Base-by-base conservation (phyloP, 53 echinoderm and acorn worm species). In the Antedon mediterranea region DNA sequence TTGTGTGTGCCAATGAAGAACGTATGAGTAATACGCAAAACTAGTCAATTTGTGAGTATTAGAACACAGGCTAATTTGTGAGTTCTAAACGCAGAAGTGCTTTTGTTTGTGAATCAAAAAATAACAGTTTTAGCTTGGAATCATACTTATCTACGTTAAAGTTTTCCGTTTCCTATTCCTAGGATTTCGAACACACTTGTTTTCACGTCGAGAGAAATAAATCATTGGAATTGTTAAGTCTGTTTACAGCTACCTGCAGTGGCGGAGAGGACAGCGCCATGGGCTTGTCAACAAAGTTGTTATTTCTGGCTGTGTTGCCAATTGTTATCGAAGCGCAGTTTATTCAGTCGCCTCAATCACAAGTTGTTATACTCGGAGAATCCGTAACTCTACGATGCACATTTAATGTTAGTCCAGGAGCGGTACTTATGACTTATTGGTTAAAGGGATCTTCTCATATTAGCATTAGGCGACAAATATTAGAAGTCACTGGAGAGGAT, bases 391-490 rank as follows among this genome's bases (percentile, higher is more conserved):
- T 89, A 0, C 73, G 77, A 44, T 89, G 89, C 42, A 75, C 83
- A 9, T 72, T 80, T 71, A 78, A 78, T 8, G 74, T 78, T 31
- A 73, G 30, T 71, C 70, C 43, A 28, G 79, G 28, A 0, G 41
- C 74, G 14, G 32, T 77, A 0, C 28, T 73, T 31, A n/a, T n/a
- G n/a, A 18, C 83, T 32, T 84, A 84, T 43, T 93, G 94, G 94
- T 89, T 86, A 70, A 90, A 90, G 73, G 91, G 88, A 31, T 79
- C 83, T 34, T 71, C 42, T 3, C 89, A 87, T 75, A 41, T 93
- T 83, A 93, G 90, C 41, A 78, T 90, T 31, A 82, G 87, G 73
- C 76, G 73, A 0, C 81, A 78, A 14, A 71, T 93, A 4, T 76
- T 87, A 30, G 29, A 72, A 13, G 79, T 80, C 78, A 78, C 90